Base-by-base conservation (phyloP, 2,113 vertebrate genomes). In the Pomatorhinus ruficollis region DNA sequence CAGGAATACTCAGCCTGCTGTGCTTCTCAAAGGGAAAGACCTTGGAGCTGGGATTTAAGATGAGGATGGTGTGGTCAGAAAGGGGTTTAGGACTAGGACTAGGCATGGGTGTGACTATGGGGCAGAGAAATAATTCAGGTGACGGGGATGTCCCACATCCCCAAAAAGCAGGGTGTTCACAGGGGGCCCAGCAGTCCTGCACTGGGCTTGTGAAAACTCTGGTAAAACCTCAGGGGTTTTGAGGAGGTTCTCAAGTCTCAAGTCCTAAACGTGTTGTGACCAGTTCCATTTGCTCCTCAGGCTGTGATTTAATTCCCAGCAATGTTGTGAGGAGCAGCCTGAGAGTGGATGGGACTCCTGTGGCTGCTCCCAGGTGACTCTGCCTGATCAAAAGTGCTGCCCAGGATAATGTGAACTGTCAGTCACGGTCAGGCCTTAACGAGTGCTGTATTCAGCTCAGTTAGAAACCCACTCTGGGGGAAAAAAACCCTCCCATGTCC, bases 401-500 rank as follows among this genome's bases (percentile, higher is more conserved):
- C 64, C 40, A 37, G 25, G 39, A 42, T 77, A 89, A 81, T 56
- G 56, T 50, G 49, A 93, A 22, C 60, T 75, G 69, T 70, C 87
- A 89, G 22, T 81, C 72, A 42, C 10, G 50, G 33, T 24, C 80
- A 66, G 76, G 52, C 80, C 71, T 89, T 65, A 86, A 69, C 1
- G 6, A 76, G 52, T 30, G 68, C 60, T 71, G 30, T 15, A 15
- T 84, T 47, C 87, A 91, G 83, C 74, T 89, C 44, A 12, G 28
- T 87, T 68, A 66, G 77, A 89, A 89, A 87, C 16, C 7, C 39
- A 28, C 23, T 75, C 35, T 3, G 10, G 33, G 35, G 56, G 31
- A 10, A 0, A 16, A 61, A 28, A 40, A 16, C 1, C 31, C 47
- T 63, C 6, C 64, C 0, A 0, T 14, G 47, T 47, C 76, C 49